phyloP scores from a whole-genome alignment of 2,113 vertebrate species.

The Periophthalmodon schlosseri region DNA sequence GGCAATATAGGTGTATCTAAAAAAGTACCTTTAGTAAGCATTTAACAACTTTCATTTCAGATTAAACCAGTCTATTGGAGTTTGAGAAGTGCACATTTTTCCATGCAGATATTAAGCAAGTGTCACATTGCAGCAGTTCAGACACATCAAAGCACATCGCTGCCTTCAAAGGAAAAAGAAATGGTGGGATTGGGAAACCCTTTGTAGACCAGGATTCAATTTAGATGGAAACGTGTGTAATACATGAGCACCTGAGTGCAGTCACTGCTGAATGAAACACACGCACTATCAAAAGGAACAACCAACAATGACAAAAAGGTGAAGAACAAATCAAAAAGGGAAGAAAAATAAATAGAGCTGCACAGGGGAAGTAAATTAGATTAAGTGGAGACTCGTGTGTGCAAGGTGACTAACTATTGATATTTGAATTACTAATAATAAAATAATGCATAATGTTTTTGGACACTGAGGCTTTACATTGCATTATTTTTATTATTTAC shows the following conservation, averaged over 20 bases:
- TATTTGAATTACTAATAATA: no score
- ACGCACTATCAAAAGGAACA: constrained; percentile 11
- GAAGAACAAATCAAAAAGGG: constrained; percentile 50
- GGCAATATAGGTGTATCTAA: no score
- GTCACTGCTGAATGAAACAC: constrained; percentile 3
- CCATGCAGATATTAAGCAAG: constrained; percentile 34
- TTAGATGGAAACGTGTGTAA: constrained; percentile 7
- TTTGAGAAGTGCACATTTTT: constrained; percentile 33
- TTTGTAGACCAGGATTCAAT: constrained; percentile 49
- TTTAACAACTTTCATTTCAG: constrained; percentile 24
- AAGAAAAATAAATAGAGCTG: constrained; percentile 31
- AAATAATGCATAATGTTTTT: no score
- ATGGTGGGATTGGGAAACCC: constrained; percentile 21
- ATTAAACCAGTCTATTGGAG: constrained; percentile 16
- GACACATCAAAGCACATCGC: constrained; percentile 52
- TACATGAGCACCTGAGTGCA: not conserved
- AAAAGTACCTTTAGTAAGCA: not conserved
- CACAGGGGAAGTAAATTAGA: constrained; percentile 44
- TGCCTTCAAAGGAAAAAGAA: constrained; percentile 52
- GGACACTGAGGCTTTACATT: no score
- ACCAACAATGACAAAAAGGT: constrained; percentile 31
- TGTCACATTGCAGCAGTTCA: constrained; percentile 37
- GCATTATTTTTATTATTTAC: no score
- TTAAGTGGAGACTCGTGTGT: no score
- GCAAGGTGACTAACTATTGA: no score